Evolutionary conservation across 1,140 invertebrate genomes (phyloP), one percentile per base, ranked within the genome.

Genomic region (Bombus ignitus): DNA sequence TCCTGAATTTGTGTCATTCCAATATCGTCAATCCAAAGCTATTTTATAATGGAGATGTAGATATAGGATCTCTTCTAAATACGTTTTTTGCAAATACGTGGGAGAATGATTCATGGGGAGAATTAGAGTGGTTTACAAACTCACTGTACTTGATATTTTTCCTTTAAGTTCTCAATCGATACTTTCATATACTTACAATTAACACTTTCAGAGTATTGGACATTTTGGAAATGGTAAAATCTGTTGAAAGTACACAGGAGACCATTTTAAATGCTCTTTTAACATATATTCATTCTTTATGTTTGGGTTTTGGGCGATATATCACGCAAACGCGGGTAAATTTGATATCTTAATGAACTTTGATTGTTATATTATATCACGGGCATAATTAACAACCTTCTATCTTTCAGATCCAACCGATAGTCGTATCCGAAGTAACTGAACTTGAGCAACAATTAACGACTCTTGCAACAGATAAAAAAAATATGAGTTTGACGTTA

Each of bases 121-220:
- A 96, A 92, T 89, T 96, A 44, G 95, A 96, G 6, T 97, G 96
- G 96, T 89, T 96, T 10, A 92, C 94, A 35, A 94, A 96, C 83
- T 95, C 94, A 90, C 92, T 96, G 96, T 96, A 93, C 94, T 94
- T 73, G 62, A 65, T 65, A 65, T 81, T 59, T 57, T 80, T 47
- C 32, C 35, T 84, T 44, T 28, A 66, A 68, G 37, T 85, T 85
- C 95, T 47, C 80, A 12, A 53, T n/a, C 18, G 0, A 37, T 57
- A 68, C 18, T 71, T 57, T 32, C 8, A 22, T 65, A 44, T 74
- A 25, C n/a, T 79, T 12, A 81, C 57, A 53, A 65, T 86, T 35
- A 92, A 84, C 81, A 75, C 71, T 81, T 91, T 44, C 73, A 95
- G 94, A 74, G 76, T 95, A 81, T 91, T 93, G 37, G 94, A 95